These are phyloP conservation scores for Zaprionus kolodkinae DNA, from an alignment of 1,140 invertebrate genomes.

Conservation along the genomic window DNA sequence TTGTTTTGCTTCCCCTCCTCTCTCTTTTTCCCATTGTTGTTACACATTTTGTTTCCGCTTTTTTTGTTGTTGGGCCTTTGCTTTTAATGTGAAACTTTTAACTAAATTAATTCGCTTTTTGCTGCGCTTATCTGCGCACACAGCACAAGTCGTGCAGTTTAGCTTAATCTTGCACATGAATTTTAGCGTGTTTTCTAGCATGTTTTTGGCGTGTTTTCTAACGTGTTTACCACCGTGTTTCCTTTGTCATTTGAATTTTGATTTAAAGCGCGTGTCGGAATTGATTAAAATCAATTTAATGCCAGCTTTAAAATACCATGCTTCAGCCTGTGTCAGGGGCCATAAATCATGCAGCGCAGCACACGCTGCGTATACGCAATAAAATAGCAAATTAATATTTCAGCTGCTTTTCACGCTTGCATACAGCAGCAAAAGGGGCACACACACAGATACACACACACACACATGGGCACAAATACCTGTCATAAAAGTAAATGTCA, in stretches of 20 bases:
- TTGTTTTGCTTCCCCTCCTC: conserved; percentile 40
- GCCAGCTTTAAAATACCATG: conserved; percentile 7
- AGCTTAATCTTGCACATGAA: conserved; percentile 37
- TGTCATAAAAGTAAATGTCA: conserved; percentile 81
- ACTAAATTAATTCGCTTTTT: conserved; percentile 79
- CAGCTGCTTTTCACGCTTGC: conserved; percentile 58
- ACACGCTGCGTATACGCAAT: conserved; percentile 63
- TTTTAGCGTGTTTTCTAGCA: neutral
- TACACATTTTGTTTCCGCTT: conserved; percentile 42
- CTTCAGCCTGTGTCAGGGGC: conserved; percentile 9
- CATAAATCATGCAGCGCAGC: conserved; percentile 68
- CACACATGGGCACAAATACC: conserved; percentile 49
- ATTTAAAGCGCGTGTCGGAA: conserved; percentile 27
- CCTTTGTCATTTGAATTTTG: conserved; percentile 25
- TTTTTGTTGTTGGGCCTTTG: conserved; percentile 23
- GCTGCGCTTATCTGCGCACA: conserved; percentile 71
- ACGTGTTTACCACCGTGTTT: neutral
- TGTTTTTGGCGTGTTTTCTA: neutral
- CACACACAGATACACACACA: conserved; percentile 8
- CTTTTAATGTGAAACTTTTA: conserved; percentile 79
- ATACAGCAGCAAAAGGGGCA: conserved; percentile 51
- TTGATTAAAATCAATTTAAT: conserved; percentile 50
- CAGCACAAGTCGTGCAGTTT: conserved; percentile 57
- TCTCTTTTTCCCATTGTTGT: conserved; percentile 53
- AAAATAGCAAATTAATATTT: conserved; percentile 80